A percentile compares a stretch with the other conserved stretches of the same genome.
Conservation (phyloP, 2,888 invertebrate species). For the Clunio marinus region DNA sequence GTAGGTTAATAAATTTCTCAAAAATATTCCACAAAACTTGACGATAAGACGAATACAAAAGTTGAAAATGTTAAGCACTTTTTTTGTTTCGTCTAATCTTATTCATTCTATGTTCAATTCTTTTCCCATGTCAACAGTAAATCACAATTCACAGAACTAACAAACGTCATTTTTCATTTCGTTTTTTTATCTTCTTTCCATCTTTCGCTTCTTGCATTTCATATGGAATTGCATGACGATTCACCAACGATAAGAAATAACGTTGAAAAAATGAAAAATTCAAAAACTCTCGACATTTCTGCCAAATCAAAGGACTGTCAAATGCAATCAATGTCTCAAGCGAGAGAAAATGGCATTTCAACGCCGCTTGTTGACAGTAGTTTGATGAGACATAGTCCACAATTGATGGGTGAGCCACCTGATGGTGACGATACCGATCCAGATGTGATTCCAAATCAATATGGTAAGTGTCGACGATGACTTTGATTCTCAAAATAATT, state of each 20-base stretch:
- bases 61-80: neutral
- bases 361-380: conserved; percentile 44
- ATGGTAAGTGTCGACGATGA: conserved; percentile 60
- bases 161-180: neutral
- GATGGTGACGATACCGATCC: conserved; percentile 68
- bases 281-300: conserved; percentile 17
- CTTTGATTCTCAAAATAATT: neutral
- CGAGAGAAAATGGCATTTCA: conserved; percentile 45
- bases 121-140: conserved; percentile 2
- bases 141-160: neutral
- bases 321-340: conserved; percentile 43
- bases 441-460: conserved; percentile 82
- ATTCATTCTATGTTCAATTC: neutral
- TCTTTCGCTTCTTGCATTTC: neutral
- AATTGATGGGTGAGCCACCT: conserved; percentile 49
- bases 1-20: conserved; percentile 42
- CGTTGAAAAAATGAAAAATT: conserved; percentile 35
- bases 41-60: neutral
- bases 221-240: neutral
- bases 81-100: too few relatives aligned
- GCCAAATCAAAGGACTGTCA: conserved; percentile 34
- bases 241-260: conserved; percentile 17
- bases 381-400: conserved; percentile 53
- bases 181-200: too few relatives aligned
- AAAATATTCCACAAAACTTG: conserved; percentile 16